Evolutionary conservation across 2,888 invertebrate species (phyloP), one percentile per base, ranked within the genome.

Genomic region (Drosophila putrida): DNA sequence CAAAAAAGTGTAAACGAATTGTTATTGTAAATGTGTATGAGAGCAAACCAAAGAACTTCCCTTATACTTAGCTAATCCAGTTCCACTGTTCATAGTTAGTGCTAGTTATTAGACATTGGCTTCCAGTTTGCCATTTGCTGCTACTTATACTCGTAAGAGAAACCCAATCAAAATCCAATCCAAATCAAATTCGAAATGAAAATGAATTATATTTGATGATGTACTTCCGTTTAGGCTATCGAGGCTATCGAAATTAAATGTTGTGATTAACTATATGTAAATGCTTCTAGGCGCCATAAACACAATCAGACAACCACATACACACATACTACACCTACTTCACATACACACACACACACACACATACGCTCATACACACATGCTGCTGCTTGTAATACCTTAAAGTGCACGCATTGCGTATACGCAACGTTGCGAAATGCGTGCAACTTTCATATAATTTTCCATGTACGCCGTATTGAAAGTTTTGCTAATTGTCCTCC

Each of bases 241-340:
- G 39, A 74, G 51, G 61, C 79, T 77, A 61, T 62, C 58, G 61
- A 75, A 86, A 82, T 88, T 83, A 50, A 83, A 80, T 86, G 83
- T 84, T 84, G 83, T 84, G 89, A 84, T 78, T 84, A n/a, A n/a
- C n/a, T n/a, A 82, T 68, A 70, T 82, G 61, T 88, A 78, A 83
- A 35, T 75, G 81, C 83, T 88, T 85, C 31, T 86, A 86, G 89
- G 87, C 83, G 75, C 63, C 71, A 62, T 68, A 10, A 50, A 61
- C 35, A 75, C 41, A 64, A 50, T 58, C 27, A 68, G 47, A 74
- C 58, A 51, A 31, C 69, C 39, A 68, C 47, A 70, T 39, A 59
- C 35, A 60, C 36, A 59, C 27, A 49, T 46, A 49, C 31, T 15
- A 31, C 31, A 31, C 31, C 31, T 8, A 8, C 31, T 31, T 31